A percentile compares a stretch with the other conserved stretches of the same genome.
phyloP scores from a whole-genome alignment of 2,888 invertebrate species.

The Cantharis rufa region DNA sequence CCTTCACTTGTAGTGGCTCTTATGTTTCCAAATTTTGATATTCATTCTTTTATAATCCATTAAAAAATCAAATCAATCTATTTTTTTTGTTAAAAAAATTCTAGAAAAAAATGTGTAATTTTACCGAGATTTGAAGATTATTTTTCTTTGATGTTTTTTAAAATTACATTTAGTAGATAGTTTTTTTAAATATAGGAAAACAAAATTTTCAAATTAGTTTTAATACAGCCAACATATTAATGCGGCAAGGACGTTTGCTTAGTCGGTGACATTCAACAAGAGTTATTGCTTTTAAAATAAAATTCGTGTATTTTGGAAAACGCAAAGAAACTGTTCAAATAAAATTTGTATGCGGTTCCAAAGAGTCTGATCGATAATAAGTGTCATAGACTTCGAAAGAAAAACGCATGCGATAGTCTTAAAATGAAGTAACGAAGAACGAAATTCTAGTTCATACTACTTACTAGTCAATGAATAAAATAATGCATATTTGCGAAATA shows the following conservation, averaged over 20 bases:
- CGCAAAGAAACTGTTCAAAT: constrained; percentile 11
- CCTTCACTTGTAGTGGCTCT: too few species aligned
- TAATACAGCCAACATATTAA: not conserved
- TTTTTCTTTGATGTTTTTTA: too few species aligned
- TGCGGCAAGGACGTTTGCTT: not conserved
- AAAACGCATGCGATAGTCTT: constrained; percentile 7
- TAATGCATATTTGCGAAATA: not conserved
- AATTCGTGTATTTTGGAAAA: constrained; percentile 11
- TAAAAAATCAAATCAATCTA: too few species aligned
- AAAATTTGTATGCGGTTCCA: constrained; percentile 18
- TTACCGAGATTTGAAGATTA: too few species aligned
- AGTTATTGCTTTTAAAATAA: not conserved
- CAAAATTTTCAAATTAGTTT: not conserved
- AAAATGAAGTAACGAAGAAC: not conserved
- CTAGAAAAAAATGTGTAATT: too few species aligned
- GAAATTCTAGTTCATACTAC: not conserved
- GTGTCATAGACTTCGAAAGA: constrained; percentile 8
- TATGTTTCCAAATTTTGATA: too few species aligned
- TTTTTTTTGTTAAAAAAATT: too few species aligned
- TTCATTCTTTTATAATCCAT: too few species aligned
- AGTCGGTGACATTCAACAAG: not conserved
- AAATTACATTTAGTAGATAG: not conserved
- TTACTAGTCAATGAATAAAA: not conserved
- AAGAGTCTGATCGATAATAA: constrained; percentile 24
- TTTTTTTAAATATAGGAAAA: not conserved